phyloP scores from a whole-genome alignment of 2,113 vertebrate species.

The Microtus oregoni region DNA sequence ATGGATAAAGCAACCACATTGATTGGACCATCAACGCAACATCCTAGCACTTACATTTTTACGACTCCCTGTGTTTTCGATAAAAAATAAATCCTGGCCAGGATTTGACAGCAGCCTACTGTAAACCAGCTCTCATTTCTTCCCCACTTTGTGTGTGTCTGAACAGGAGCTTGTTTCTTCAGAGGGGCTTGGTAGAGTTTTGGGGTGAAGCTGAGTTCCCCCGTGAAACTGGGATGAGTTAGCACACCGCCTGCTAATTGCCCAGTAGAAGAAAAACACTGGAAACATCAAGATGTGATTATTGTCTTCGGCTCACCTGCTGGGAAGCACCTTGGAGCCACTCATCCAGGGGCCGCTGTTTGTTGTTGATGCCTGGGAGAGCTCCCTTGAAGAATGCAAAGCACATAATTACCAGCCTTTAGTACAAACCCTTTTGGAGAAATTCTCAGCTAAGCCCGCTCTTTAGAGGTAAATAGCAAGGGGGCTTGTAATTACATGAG shows the following conservation, averaged over 20 bases:
- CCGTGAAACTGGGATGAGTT: neutral
- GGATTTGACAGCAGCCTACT: neutral
- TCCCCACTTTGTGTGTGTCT: neutral
- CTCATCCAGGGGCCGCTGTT: slow-evolving; percentile 67
- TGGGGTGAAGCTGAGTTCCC: neutral
- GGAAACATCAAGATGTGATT: slow-evolving; percentile 62
- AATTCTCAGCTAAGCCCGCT: slow-evolving; percentile 88
- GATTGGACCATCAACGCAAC: no score
- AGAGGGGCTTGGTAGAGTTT: neutral
- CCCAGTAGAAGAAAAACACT: slow-evolving; percentile 42
- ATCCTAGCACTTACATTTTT: neutral
- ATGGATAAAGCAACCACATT: neutral
- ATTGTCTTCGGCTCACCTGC: slow-evolving; percentile 73
- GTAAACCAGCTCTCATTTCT: neutral
- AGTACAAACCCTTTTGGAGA: slow-evolving; percentile 91
- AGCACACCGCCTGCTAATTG: slow-evolving; percentile 60
- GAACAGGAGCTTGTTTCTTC: neutral
- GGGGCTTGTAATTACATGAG: slow-evolving; percentile 91
- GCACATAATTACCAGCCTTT: slow-evolving; percentile 93
- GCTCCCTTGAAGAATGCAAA: slow-evolving; percentile 89
- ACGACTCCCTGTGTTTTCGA: neutral
- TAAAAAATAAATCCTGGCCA: neutral
- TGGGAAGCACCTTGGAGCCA: slow-evolving; percentile 60
- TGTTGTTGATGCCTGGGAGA: slow-evolving; percentile 79
- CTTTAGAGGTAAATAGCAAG: slow-evolving; percentile 87